Base-by-base conservation (phyloP, 1,140 invertebrate genomes). In the Trinorchestia longiramus region DNA sequence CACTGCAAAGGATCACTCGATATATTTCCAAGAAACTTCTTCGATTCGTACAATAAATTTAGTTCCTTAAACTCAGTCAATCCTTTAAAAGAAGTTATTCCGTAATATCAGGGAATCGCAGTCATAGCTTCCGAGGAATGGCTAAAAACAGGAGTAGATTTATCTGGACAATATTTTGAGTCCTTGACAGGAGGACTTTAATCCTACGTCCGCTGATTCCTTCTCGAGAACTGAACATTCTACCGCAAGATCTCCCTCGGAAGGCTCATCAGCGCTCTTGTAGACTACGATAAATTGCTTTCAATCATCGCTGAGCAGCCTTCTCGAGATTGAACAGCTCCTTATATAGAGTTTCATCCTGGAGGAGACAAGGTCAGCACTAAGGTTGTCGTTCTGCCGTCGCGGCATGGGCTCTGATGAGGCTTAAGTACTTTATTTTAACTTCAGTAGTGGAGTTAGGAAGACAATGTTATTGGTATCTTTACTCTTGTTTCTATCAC, bases 221-320 rank as follows among this genome's bases (percentile, higher is more conserved):
- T 77, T 36, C 28, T 77, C 28, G 15, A 11, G 62, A 77, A 77
- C 62, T 11, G 62, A 28, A 77, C 62, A 36, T 77, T 77, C 62
- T 77, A 28, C 62, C 62, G 62, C 62, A 77, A 77, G 62, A 77
- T 36, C 11, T 77, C 62, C 47, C 62, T 77, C 62, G 62, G 28
- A 77, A 77, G 62, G 62, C 62, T 3, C 62, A 77, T 77, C 62
- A 77, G 62, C 28, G 62, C 62, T 23, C 62, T 77, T 28, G 62
- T 77, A 77, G 62, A 77, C 62, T 77, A 77, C 62, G 62, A 77
- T 77, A 77, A 77, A 77, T 36, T 77, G 62, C 62, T 77, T 77
- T 77, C 62, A 77, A 77, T 77, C 62, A 77, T 77, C 62, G 62
- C 62, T 77, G 62, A 77, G 62, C 62, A 77, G 62, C 62, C 62